Evolutionary conservation across 2,797 vertebrate genomes (phyloP).

Genomic region (Luscinia megarhynchos): DNA sequence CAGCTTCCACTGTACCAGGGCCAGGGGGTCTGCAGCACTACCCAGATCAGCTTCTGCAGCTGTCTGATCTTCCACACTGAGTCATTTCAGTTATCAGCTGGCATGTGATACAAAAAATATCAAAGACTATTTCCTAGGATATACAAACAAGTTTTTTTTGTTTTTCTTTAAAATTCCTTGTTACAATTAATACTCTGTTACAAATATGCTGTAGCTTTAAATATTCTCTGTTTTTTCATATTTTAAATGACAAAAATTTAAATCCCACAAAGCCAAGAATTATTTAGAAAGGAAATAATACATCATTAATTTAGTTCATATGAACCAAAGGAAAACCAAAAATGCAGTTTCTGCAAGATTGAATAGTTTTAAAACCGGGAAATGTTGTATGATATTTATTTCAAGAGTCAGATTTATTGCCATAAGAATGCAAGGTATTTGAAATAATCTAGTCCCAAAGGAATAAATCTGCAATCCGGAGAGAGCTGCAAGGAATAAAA

Average conservation of each 20-base stretch:
- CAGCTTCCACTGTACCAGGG: neutral
- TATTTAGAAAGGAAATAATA: neutral
- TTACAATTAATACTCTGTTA: neutral
- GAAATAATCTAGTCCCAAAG: neutral
- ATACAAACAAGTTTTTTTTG: neutral
- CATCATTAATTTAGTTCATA: neutral
- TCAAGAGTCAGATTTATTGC: neutral
- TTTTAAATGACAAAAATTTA: neutral
- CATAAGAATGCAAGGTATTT: neutral
- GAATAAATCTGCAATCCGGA: neutral
- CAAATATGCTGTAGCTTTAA: neutral
- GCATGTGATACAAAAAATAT: neutral
- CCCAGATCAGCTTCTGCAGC: neutral
- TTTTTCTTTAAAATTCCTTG: neutral
- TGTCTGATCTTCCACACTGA: neutral
- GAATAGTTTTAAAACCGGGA: neutral
- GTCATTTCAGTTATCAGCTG: neutral
- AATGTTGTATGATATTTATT: neutral
- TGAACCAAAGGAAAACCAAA: neutral
- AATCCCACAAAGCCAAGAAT: rapidly evolving
- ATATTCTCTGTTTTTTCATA: neutral
- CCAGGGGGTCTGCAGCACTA: neutral
- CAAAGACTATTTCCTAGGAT: neutral
- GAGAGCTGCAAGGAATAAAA: neutral
- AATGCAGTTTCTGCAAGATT: neutral